Evolutionary conservation across 1,140 invertebrate species (phyloP).

Genomic region (Orchesella cincta): DNA sequence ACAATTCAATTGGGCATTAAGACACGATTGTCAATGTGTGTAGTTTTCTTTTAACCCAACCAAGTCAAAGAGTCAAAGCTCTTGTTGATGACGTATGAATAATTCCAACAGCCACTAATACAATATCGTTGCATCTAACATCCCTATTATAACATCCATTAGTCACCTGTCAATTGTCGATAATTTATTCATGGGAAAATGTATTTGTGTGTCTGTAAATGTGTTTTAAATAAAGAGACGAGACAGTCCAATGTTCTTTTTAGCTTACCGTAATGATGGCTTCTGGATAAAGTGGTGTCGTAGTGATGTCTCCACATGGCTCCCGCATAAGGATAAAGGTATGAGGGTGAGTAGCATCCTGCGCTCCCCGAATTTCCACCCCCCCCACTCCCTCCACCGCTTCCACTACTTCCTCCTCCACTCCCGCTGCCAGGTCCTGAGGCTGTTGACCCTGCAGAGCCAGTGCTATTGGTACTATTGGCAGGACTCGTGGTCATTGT

Average conservation of each 20-base stretch:
- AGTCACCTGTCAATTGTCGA: conserved; percentile 24
- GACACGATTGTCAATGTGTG: too few species aligned
- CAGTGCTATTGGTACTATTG: conserved; percentile 48
- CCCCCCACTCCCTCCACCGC: conserved; percentile 8
- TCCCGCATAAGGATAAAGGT: conserved; percentile 47
- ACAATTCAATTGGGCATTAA: too few species aligned
- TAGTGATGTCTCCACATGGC: conserved; percentile 52
- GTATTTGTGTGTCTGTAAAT: too few species aligned
- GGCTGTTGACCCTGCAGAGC: conserved; percentile 36
- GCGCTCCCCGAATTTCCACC: conserved; percentile 20
- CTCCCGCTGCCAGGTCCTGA: conserved; percentile 29
- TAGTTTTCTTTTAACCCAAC: too few species aligned
- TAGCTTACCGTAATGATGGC: conserved; percentile 47
- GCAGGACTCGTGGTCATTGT: conserved; percentile 49
- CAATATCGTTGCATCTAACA: conserved; percentile 15
- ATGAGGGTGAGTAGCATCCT: conserved; percentile 48
- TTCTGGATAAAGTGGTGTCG: conserved; percentile 45
- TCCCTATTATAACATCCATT: conserved; percentile 15
- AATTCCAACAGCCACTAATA: neutral
- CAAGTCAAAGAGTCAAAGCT: too few species aligned
- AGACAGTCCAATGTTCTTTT: neutral
- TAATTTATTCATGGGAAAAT: conserved; percentile 11
- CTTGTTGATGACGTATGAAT: too few species aligned
- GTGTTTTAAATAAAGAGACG: too few species aligned
- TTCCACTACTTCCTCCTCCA: conserved; percentile 24